Evolutionary conservation across 2,113 vertebrate species (phyloP).

Genomic region (Regulus satrapa): DNA sequence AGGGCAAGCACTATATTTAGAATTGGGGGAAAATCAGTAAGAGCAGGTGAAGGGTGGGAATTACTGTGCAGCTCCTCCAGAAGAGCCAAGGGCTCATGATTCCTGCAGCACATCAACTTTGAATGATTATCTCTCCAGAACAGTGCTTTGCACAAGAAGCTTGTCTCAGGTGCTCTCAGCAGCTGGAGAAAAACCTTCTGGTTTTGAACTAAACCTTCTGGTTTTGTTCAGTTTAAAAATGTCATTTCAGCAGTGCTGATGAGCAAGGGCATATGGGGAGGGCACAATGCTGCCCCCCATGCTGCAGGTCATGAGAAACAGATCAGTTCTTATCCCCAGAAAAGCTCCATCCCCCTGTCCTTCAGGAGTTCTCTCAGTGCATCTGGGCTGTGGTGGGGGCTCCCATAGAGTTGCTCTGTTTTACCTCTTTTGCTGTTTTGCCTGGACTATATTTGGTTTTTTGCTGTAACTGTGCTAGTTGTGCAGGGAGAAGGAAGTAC

Average conservation of each 20-base stretch:
- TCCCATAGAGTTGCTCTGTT: accelerated
- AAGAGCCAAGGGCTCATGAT: neutral
- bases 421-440: neutral
- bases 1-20: neutral
- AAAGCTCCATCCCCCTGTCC: neutral
- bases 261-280: neutral
- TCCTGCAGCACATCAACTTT: neutral
- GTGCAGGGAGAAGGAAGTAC: neutral
- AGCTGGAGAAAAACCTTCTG: neutral
- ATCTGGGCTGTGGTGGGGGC: neutral
- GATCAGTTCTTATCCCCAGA: neutral
- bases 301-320: neutral
- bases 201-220: neutral
- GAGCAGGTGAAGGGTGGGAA: neutral
- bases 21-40: neutral
- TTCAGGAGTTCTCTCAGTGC: accelerated
- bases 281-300: accelerated
- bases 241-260: neutral
- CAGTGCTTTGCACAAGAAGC: neutral
- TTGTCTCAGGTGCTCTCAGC: neutral
- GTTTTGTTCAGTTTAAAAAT: neutral
- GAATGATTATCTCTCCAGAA: neutral
- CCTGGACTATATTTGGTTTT: accelerated
- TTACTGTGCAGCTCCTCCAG: neutral
- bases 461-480: neutral